Percentiles rank a stretch among this genome's conserved stretches.
phyloP scores from a whole-genome alignment of 2,797 vertebrate species.

The Hozukius guyotensis region DNA sequence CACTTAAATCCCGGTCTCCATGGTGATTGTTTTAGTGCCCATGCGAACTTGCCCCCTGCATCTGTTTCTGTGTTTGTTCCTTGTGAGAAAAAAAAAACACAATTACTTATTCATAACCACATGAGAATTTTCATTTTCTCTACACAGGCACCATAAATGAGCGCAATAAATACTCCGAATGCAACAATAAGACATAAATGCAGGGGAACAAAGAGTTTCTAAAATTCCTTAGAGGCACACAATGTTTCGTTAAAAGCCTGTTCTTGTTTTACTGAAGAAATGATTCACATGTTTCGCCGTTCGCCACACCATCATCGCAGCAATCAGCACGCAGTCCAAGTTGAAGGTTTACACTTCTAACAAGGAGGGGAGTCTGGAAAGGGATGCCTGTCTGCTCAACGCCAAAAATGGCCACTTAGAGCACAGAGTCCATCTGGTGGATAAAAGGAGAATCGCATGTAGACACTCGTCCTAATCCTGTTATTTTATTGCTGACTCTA shows the following conservation, averaged over 20 bases:
- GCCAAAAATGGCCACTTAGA: conserved; percentile 51
- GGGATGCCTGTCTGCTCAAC: background rate
- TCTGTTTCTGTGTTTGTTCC: conserved; percentile 79
- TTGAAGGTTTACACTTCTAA: conserved; percentile 53
- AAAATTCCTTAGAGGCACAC: background rate
- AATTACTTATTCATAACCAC: conserved; percentile 74
- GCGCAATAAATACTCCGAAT: conserved; percentile 55
- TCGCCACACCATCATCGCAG: conserved; percentile 23
- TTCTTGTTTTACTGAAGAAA: conserved; percentile 20
- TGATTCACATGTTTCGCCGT: conserved; percentile 30
- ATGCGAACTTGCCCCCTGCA: conserved; percentile 81
- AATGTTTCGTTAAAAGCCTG: conserved; percentile 10
- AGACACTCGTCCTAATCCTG: background rate
- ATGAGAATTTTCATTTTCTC: conserved; percentile 57
- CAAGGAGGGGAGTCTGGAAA: conserved; percentile 30
- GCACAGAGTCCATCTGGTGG: conserved; percentile 76
- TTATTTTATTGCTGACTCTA: conserved; percentile 29
- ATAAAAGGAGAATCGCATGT: conserved; percentile 33
- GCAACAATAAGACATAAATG: conserved; percentile 24
- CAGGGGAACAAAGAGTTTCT: conserved; percentile 26
- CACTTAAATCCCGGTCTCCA: conserved; percentile 79
- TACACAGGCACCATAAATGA: conserved; percentile 44
- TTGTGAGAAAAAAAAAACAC: conserved; percentile 18
- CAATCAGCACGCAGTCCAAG: conserved; percentile 39
- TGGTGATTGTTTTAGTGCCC: conserved; percentile 84